A percentile compares a stretch with the other conserved stretches of the same genome.
phyloP scores from a whole-genome alignment of 1,140 invertebrate genomes.

The Zaprionus davidi region DNA sequence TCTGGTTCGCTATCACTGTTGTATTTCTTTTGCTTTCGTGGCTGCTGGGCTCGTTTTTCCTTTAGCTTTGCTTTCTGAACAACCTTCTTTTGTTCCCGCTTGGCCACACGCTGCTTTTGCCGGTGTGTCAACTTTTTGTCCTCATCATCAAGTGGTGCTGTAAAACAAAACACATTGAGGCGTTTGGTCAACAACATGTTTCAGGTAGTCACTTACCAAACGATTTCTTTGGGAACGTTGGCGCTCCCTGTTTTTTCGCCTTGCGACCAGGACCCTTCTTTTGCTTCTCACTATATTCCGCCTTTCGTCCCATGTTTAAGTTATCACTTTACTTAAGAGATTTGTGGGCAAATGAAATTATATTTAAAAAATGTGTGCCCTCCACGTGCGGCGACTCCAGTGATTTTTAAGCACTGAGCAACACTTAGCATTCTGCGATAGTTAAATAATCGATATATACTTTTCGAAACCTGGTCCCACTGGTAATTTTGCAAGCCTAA shows the following conservation, averaged over 20 bases:
- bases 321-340: neutral
- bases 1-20: constrained; percentile 77
- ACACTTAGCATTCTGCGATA: neutral
- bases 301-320: constrained; percentile 92
- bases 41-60: constrained; percentile 68
- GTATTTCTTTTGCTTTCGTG: constrained; percentile 59
- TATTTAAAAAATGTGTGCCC: constrained; percentile 43
- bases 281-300: constrained; percentile 89
- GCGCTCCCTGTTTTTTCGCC: constrained; percentile 92
- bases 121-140: constrained; percentile 88
- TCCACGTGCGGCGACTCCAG: constrained; percentile 34
- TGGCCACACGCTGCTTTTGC: constrained; percentile 88
- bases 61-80: constrained; percentile 85
- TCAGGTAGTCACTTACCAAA: constrained; percentile 79
- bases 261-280: constrained; percentile 94
- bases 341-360: constrained; percentile 8
- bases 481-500: no score
- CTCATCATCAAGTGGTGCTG: constrained; percentile 76
- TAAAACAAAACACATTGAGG: constrained; percentile 15
- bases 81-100: constrained; percentile 87
- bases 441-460: neutral
- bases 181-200: neutral
- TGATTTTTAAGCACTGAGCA: constrained; percentile 19
- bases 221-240: constrained; percentile 86
- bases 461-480: neutral